Evolutionary conservation across 1,140 invertebrate genomes (phyloP).

Genomic region (Parasteatoda tepidariorum): DNA sequence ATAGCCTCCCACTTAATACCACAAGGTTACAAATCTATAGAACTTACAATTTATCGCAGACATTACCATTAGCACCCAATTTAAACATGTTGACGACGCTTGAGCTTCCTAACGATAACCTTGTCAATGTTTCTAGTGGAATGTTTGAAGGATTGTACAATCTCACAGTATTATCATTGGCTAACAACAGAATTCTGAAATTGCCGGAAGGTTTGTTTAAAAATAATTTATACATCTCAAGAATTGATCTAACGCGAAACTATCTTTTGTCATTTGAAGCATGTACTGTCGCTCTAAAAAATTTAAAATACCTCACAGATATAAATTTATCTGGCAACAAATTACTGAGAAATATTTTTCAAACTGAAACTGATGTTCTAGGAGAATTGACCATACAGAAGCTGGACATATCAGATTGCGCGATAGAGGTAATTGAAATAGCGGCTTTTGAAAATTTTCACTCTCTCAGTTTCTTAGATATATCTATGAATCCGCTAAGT

Average conservation of each 20-base stretch:
- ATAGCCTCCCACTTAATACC: neutral
- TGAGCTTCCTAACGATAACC: neutral
- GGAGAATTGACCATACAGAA: neutral
- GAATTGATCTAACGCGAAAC: neutral
- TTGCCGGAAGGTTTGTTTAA: neutral
- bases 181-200: neutral
- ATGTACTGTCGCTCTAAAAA: neutral
- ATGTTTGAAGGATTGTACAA: conserved; percentile 23
- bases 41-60: neutral
- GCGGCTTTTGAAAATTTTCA: neutral
- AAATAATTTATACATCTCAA: neutral
- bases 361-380: neutral
- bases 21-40: neutral
- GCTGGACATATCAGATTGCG: neutral
- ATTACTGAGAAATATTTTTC: neutral
- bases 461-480: neutral
- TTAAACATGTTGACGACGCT: neutral
- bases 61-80: neutral
- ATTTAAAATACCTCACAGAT: neutral
- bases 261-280: neutral
- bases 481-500: neutral
- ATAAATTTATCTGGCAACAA: neutral
- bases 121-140: neutral
- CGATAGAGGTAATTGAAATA: neutral
- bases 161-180: neutral